phyloP scores from a whole-genome alignment of 23 tunicate species.

The Ascidia mentula region DNA sequence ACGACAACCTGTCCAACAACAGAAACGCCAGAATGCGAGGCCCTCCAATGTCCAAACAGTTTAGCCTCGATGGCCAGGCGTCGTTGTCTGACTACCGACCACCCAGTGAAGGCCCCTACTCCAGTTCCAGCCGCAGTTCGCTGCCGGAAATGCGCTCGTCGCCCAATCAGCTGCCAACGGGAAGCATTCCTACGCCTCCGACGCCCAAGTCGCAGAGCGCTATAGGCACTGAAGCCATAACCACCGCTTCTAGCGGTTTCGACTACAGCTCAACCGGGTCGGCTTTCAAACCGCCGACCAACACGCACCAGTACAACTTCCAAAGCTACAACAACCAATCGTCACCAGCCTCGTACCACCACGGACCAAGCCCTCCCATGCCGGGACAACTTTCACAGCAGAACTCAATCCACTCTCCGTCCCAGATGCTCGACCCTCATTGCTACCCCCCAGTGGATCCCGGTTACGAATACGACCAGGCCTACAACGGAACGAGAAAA shows the following conservation, averaged over 20 bases:
- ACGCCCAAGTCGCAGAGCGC: neutral
- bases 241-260: constrained; percentile 7
- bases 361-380: constrained; percentile 24
- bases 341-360: constrained; percentile 25
- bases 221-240: neutral
- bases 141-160: constrained; percentile 3
- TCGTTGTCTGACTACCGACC: constrained; percentile 25
- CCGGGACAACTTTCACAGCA: constrained; percentile 12
- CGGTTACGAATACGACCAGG: constrained; percentile 38
- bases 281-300: constrained; percentile 44
- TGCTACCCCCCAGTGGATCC: constrained; percentile 8
- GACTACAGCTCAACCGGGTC: constrained; percentile 20
- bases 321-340: constrained; percentile 3
- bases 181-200: neutral
- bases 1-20: constrained; percentile 5
- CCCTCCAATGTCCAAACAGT: neutral
- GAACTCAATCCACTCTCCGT: neutral
- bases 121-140: neutral
- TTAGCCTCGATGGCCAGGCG: constrained; percentile 8
- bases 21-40: neutral
- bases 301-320: constrained; percentile 13
- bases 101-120: constrained; percentile 1
- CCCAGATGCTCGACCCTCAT: neutral
- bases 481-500: constrained; percentile 19
- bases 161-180: neutral